Evolutionary conservation across 1,140 invertebrate species (phyloP).

Genomic region (Drepana arcuata): DNA sequence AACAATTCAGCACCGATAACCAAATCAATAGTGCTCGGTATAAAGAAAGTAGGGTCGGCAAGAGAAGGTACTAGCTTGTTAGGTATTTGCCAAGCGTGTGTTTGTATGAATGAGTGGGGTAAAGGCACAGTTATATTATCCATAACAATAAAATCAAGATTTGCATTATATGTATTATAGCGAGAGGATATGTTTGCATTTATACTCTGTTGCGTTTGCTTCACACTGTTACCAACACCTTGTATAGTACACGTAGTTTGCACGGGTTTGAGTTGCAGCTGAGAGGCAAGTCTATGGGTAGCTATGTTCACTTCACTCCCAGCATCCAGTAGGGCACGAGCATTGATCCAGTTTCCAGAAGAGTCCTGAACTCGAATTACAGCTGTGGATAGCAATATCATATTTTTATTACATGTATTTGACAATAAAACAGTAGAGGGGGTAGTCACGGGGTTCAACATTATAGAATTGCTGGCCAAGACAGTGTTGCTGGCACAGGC

Average conservation of each 20-base stretch:
- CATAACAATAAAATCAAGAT: constrained; percentile 1
- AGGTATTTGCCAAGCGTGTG: constrained; percentile 1
- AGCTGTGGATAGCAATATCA: constrained; percentile 7
- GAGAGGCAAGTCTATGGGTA: constrained; percentile 4
- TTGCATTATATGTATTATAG: not conserved
- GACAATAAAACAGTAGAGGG: constrained; percentile 1
- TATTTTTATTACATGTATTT: constrained; percentile 6
- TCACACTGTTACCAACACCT: not conserved
- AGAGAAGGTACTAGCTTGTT: not conserved
- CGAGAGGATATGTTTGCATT: constrained; percentile 1
- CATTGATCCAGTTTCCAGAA: constrained; percentile 2
- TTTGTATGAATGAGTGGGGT: not conserved
- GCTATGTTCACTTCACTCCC: constrained; percentile 6
- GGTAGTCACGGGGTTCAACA: no score
- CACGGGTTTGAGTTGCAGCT: not conserved
- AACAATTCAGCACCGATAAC: constrained; percentile 6
- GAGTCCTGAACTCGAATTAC: constrained; percentile 4
- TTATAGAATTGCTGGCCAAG: no score
- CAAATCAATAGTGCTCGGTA: constrained; percentile 3
- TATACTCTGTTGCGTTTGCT: not conserved
- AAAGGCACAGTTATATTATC: constrained; percentile 3
- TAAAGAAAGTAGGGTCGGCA: constrained; percentile 4
- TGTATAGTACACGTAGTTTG: not conserved
- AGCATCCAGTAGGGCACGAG: constrained; percentile 4
- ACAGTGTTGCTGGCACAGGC: no score